Percentiles rank a stretch among this genome's conserved stretches.
Evolutionary conservation across 2,888 invertebrate genomes (phyloP).

Genomic region (Aquatica leii): DNA sequence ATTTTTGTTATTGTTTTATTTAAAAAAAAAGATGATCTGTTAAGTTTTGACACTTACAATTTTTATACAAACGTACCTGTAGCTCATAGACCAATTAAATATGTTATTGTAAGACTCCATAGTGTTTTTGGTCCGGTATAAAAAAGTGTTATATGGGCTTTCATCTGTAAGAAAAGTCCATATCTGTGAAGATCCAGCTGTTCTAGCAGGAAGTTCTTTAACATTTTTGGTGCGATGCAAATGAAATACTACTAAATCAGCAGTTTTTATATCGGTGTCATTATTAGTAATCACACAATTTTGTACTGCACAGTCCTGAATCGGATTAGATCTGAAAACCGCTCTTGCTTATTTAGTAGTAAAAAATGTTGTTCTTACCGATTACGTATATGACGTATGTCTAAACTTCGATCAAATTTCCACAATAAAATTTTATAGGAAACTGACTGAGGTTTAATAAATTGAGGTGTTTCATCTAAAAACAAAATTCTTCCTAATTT

Average conservation of each 20-base stretch:
- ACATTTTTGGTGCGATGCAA: slow-evolving; percentile 63
- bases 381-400: slow-evolving; percentile 61
- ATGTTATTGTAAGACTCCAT: not conserved
- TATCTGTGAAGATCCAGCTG: slow-evolving; percentile 62
- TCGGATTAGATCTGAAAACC: slow-evolving; percentile 62
- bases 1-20: too few species aligned
- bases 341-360: slow-evolving; percentile 16
- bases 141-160: slow-evolving; percentile 66
- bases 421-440: slow-evolving; percentile 67
- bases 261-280: slow-evolving; percentile 59
- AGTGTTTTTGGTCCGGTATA: not conserved
- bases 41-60: too few species aligned
- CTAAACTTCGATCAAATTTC: slow-evolving; percentile 66
- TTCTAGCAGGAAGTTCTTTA: slow-evolving; percentile 63
- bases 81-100: slow-evolving; percentile 8
- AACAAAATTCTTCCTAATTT: slow-evolving; percentile 59
- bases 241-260: slow-evolving; percentile 73
- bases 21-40: too few species aligned
- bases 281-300: slow-evolving; percentile 70
- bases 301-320: slow-evolving; percentile 67
- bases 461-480: slow-evolving; percentile 53
- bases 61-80: slow-evolving; percentile 5
- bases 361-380: not conserved
- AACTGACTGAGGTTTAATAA: slow-evolving; percentile 43
- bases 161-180: slow-evolving; percentile 78